Base-by-base conservation (phyloP, 2,888 invertebrate species). In the Nowickia ferox region DNA sequence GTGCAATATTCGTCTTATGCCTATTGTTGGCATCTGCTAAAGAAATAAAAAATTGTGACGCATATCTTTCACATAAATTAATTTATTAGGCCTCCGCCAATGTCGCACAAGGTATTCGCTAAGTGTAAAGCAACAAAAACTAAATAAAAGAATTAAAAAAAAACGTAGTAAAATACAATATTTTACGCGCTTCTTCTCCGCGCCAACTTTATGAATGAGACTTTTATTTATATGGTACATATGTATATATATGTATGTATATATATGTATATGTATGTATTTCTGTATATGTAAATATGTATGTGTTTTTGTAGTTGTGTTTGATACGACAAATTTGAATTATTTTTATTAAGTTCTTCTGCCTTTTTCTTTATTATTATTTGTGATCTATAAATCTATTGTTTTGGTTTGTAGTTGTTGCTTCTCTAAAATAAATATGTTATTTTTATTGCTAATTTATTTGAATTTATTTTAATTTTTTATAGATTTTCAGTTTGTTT, bases 381-480 rank as follows among this genome's bases (percentile, higher is more conserved):
- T 48, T 59, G n/a, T 59, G 68, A 69, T 61, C 59, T 51, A 78
- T 59, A 69, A 77, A 59, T 61, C 42, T 53, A 61, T 57, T 68
- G 15, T 40, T 22, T 30, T 22, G 61, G n/a, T 57, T 76, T 66
- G 19, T 22, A 9, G 44, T 44, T 30, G 15, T 77, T 46, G 66
- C 30, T 66, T 46, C 30, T 76, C 17, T 55, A 10, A 30, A 15
- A 17, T 51, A 69, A 42, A 44, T 51, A 17, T 69, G 42, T 61
- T 63, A 68, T 53, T 78, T 57, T 57, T 74, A 65, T 81, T 55
- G 57, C 57, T 59, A 57, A 72, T 72, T 72, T 80, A 72, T 72
- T 80, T 48, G 9, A 76, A 17, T 38, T 44, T 53, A 42, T 42
- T 55, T 30, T 13, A 44, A n/a, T 10, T 53, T 75, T 15, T 44